Conservation (phyloP, 2,888 invertebrate species). For the Colletes collaris region DNA sequence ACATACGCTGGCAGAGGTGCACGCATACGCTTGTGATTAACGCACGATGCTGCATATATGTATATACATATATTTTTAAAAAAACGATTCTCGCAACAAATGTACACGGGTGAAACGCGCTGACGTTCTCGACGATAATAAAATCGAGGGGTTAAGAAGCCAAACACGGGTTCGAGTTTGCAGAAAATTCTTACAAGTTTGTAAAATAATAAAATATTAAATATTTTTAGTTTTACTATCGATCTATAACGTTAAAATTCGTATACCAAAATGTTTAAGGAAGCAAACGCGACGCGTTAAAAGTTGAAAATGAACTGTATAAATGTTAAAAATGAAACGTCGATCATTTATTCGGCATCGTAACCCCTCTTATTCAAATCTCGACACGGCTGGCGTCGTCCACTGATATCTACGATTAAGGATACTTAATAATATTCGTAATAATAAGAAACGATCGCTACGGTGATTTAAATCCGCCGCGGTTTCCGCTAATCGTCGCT, state of each 20-base stretch:
- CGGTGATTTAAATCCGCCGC: slow-evolving; percentile 38
- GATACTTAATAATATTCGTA: slow-evolving; percentile 57
- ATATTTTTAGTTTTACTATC: too few relatives aligned
- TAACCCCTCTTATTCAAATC: slow-evolving; percentile 25
- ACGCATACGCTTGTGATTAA: slow-evolving; percentile 7
- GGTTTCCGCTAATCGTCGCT: slow-evolving; percentile 25
- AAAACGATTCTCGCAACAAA: slow-evolving; percentile 32
- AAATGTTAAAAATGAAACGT: not conserved
- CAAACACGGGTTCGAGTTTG: not conserved
- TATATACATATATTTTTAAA: slow-evolving; percentile 49
- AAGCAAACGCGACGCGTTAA: too few relatives aligned
- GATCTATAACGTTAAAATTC: too few relatives aligned
- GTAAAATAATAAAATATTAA: not conserved
- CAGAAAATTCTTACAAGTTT: too few relatives aligned
- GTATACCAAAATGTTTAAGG: too few relatives aligned
- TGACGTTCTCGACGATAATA: not conserved
- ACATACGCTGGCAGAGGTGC: slow-evolving; percentile 1
- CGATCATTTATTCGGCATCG: not conserved
- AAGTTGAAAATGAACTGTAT: too few relatives aligned
- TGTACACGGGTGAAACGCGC: slow-evolving; percentile 28
- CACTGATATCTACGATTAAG: slow-evolving; percentile 62
- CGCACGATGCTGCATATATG: not conserved
- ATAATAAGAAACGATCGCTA: slow-evolving; percentile 59
- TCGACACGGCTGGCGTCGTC: slow-evolving; percentile 23
- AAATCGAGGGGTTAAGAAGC: slow-evolving; percentile 1